A percentile compares a stretch with the other conserved stretches of the same genome.
Evolutionary conservation across 2,113 vertebrate species (phyloP).

Genomic region (Aviceda subcristata): DNA sequence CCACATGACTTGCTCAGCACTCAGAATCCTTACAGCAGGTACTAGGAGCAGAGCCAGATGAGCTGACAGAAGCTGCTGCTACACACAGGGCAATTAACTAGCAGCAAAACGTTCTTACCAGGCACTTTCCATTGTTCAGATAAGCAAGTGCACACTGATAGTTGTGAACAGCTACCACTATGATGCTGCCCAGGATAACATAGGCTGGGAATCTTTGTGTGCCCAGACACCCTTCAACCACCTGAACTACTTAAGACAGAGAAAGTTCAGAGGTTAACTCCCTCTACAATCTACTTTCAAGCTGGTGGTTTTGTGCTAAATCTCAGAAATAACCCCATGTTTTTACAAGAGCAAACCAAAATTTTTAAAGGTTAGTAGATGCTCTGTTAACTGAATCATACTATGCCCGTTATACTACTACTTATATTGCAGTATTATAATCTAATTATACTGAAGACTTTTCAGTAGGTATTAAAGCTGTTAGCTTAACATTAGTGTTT

Average conservation of each 20-base stretch:
- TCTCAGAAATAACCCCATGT: neutral
- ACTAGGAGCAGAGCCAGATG: accelerated
- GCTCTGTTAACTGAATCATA: neutral
- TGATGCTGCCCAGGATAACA: neutral
- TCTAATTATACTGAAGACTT: neutral
- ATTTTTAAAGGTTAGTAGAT: neutral
- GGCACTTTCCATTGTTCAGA: neutral
- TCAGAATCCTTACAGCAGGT: neutral
- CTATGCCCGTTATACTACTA: neutral
- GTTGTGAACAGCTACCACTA: accelerated
- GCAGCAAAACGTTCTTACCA: neutral
- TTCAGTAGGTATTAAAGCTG: neutral
- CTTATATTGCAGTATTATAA: neutral
- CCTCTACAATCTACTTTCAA: neutral
- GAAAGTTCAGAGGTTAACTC: neutral
- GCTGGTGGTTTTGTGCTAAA: neutral
- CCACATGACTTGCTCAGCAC: neutral
- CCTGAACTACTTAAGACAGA: neutral
- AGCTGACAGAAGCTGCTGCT: neutral
- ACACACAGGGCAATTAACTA: neutral
- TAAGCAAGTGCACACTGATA: accelerated
- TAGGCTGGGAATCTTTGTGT: neutral
- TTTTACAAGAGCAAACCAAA: neutral
- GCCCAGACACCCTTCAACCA: neutral
- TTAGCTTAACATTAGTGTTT: neutral